Conservation (phyloP, 2,888 invertebrate species). For the Pristionchus japonicus region DNA sequence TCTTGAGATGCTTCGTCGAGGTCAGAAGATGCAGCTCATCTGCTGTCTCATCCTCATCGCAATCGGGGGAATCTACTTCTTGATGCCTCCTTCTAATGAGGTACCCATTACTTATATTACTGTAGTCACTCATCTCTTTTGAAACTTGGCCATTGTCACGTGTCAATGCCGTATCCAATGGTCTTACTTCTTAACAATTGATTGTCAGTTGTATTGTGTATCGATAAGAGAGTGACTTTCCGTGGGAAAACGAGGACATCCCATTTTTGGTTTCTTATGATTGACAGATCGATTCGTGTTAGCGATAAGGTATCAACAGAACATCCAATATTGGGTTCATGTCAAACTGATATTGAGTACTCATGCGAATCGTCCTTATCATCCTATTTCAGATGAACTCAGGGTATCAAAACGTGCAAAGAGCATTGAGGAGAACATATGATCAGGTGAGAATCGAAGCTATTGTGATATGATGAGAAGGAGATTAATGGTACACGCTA, state of each 20-base stretch:
- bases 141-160: neutral
- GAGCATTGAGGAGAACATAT: slow-evolving; percentile 10
- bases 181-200: neutral
- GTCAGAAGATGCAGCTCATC: neutral
- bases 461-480: neutral
- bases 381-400: neutral
- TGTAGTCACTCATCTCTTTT: neutral
- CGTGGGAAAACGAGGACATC: neutral
- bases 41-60: neutral
- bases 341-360: neutral
- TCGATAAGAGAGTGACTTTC: neutral
- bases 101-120: neutral
- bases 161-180: neutral
- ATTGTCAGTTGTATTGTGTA: neutral
- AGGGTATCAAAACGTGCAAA: slow-evolving; percentile 1
- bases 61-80: slow-evolving; percentile 33
- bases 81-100: slow-evolving; percentile 14
- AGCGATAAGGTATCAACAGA: neutral
- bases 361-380: neutral
- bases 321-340: neutral
- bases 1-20: slow-evolving; percentile 27
- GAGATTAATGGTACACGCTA: too few species aligned
- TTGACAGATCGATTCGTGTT: neutral
- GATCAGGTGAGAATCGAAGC: neutral
- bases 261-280: neutral